Conservation (phyloP, 1,140 invertebrate genomes). For the Lepidurus packardi region DNA sequence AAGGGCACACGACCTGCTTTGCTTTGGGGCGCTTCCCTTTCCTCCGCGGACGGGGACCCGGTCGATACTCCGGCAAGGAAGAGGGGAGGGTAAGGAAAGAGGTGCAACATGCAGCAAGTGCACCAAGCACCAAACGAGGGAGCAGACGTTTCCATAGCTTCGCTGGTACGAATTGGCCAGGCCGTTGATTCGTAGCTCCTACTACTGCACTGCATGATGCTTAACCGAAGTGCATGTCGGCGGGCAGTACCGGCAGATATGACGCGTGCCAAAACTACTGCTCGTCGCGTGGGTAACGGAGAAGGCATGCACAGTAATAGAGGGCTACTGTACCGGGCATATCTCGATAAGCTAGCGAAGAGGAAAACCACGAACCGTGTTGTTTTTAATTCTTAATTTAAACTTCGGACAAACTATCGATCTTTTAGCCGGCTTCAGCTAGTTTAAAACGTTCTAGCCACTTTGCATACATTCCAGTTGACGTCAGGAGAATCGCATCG, state of each 20-base stretch:
- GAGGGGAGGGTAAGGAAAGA: neutral
- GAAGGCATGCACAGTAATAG: neutral
- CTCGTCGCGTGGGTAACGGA: neutral
- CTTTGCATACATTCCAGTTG: no score
- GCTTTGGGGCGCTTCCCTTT: neutral
- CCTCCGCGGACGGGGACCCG: neutral
- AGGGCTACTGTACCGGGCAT: no score
- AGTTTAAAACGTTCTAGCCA: no score
- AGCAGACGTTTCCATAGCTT: neutral
- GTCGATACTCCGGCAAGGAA: slow-evolving; percentile 28
- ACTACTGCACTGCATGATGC: no score
- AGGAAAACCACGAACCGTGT: no score
- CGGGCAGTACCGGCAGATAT: slow-evolving; percentile 4
- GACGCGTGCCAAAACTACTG: slow-evolving; percentile 15
- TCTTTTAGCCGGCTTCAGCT: no score
- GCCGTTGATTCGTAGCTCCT: neutral
- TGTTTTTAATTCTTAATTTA: no score
- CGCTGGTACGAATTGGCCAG: neutral
- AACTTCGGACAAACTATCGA: no score
- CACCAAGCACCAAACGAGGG: slow-evolving; percentile 1
- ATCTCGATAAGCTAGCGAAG: no score
- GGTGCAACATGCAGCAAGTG: slow-evolving; percentile 23
- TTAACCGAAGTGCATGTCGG: neutral
- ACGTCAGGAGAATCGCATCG: no score
- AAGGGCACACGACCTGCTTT: slow-evolving; percentile 16